Evolutionary conservation across 2,113 vertebrate genomes (phyloP), one percentile per base, ranked within the genome.

Genomic region (Herpailurus yagouaroundi): DNA sequence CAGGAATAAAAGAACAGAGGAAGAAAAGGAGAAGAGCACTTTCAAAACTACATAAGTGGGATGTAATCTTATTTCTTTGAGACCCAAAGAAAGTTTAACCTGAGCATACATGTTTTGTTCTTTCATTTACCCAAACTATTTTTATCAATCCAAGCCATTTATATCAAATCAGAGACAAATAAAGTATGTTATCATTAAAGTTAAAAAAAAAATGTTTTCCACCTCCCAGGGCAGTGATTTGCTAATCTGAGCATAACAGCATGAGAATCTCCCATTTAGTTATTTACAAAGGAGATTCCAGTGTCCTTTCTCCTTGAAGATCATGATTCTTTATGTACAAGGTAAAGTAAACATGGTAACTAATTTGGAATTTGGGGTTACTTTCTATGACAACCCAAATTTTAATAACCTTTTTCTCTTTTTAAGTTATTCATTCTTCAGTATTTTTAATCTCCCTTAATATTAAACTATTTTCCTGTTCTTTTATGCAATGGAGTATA

Each of bases 131-230:
- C 64, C 52, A 66, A 79, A 27, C 73, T 83, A n/a, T 9, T 60
- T 76, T 94, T 97, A 60, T 93, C 66, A 91, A 80, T n/a, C 79
- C 16, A 93, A 80, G 19, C 33, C 10, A 91, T 68, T 79, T 95
- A 5, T 91, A 89, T 55, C 69, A 89, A 84, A 79, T 63, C 23
- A 38, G 9, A 60, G 7, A 23, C 52, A 76, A 93, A 66, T 91
- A 87, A 98, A 94, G 10, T 74, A 68, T 19, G 2, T 19, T 79
- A 14, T 69, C 16, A 82, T 91, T 94, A 88, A 76, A 90, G 60
- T 68, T n/a, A 66, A 77, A 68, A 71, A 45, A 48, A 77, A n/a
- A 45, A 31, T 0, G 1, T 77, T 90, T 95, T 64, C 76, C 21
- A 71, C 5, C 27, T 81, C 19, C 38, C 77, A 25, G 23, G 11